A percentile compares a stretch with the other conserved stretches of the same genome.
phyloP scores from a whole-genome alignment of 2,888 invertebrate species.

The Meganola albula region DNA sequence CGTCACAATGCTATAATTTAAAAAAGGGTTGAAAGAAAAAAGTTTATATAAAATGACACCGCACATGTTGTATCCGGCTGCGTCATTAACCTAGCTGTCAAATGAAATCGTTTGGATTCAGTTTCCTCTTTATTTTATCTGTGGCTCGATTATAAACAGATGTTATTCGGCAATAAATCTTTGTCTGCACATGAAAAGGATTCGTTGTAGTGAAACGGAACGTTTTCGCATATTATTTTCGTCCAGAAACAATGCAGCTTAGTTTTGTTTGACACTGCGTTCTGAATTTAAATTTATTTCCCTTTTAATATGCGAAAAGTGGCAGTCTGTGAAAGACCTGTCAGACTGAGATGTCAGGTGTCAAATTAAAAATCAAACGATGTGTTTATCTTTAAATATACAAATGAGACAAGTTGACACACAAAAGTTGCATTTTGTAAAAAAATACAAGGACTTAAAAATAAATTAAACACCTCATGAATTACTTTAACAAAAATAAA shows the following conservation, averaged over 20 bases:
- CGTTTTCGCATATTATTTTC: slow-evolving; percentile 17
- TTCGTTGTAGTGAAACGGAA: slow-evolving; percentile 22
- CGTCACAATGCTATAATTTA: slow-evolving; percentile 65
- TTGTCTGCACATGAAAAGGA: slow-evolving; percentile 29
- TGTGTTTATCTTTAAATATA: too few species aligned
- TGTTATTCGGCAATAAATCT: slow-evolving; percentile 64
- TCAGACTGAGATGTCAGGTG: too few species aligned
- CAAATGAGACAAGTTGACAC: too few species aligned
- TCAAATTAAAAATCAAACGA: too few species aligned
- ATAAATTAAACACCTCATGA: too few species aligned
- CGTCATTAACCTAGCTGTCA: slow-evolving; percentile 59
- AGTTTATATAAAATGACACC: slow-evolving; percentile 51
- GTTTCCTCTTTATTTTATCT: slow-evolving; percentile 56
- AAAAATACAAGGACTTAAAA: too few species aligned
- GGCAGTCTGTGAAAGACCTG: too few species aligned
- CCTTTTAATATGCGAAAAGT: too few species aligned
- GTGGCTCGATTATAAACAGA: slow-evolving; percentile 65
- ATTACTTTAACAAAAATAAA: too few species aligned
- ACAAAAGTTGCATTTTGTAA: too few species aligned
- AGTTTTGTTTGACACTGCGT: slow-evolving; percentile 1
- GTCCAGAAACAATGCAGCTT: slow-evolving; percentile 11
- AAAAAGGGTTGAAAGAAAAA: slow-evolving; percentile 69
- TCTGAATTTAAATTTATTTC: too few species aligned
- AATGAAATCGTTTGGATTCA: slow-evolving; percentile 51
- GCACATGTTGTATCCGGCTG: slow-evolving; percentile 42